Conservation (phyloP, 1,140 invertebrate species). For the Ericerus pela region DNA sequence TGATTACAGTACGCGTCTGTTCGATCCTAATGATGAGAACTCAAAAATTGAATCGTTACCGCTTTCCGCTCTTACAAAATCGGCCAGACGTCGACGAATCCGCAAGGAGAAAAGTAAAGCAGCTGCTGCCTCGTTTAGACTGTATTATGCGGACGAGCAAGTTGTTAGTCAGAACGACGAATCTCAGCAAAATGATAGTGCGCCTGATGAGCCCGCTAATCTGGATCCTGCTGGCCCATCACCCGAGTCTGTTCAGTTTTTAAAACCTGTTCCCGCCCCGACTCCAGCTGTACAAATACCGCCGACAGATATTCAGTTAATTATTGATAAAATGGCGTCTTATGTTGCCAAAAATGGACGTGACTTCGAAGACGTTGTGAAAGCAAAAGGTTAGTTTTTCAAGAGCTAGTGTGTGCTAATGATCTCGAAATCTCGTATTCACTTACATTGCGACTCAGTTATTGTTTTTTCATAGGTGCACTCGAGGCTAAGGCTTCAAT, state of each 20-base stretch:
- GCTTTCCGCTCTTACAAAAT: constrained; percentile 13
- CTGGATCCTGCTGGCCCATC: background rate
- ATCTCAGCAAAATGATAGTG: too few species aligned
- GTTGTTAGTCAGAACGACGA: background rate
- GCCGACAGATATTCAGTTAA: constrained; percentile 61
- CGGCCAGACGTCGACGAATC: constrained; percentile 14
- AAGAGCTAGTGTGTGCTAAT: too few species aligned
- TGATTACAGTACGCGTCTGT: too few species aligned
- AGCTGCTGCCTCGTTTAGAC: background rate
- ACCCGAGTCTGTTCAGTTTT: background rate
- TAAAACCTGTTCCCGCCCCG: constrained; percentile 1
- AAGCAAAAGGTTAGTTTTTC: constrained; percentile 55
- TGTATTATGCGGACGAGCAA: constrained; percentile 1
- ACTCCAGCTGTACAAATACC: constrained; percentile 33
- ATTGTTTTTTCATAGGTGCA: too few species aligned
- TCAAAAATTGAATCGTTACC: too few species aligned
- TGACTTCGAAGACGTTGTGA: constrained; percentile 79
- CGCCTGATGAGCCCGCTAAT: too few species aligned
- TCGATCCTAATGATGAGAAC: too few species aligned
- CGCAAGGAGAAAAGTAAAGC: background rate
- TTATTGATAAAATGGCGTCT: constrained; percentile 90
- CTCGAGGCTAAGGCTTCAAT: too few species aligned
- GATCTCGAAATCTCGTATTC: too few species aligned
- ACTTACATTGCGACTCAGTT: too few species aligned
- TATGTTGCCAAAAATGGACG: constrained; percentile 88